Percentiles rank a stretch among this genome's conserved stretches.
Conservation (phyloP, 2,888 invertebrate species). For the Metellina segmentata region DNA sequence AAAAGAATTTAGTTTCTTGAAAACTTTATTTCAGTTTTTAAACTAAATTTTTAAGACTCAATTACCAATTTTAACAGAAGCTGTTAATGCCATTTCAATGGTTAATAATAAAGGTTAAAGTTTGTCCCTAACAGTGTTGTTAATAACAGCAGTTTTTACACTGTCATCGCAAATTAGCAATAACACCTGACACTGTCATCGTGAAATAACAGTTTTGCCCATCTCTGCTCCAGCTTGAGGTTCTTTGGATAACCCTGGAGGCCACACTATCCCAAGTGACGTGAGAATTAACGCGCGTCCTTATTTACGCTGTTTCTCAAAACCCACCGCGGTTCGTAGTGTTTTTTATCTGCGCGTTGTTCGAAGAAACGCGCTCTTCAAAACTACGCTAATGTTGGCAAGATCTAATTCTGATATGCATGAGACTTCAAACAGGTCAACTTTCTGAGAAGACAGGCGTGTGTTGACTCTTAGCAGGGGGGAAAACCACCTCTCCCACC, state of each 20-base stretch:
- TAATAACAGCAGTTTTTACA: too few relatives aligned
- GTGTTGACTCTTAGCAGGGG: conserved; percentile 22
- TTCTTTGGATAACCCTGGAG: not conserved
- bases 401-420: not conserved
- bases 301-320: not conserved
- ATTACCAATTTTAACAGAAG: too few relatives aligned
- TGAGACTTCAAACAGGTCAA: conserved; percentile 4
- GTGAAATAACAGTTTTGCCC: too few relatives aligned
- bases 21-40: too few relatives aligned
- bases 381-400: not conserved
- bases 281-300: not conserved
- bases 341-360: not conserved
- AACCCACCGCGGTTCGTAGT: not conserved
- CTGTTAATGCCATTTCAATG: too few relatives aligned
- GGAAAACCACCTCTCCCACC: not conserved
- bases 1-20: too few relatives aligned
- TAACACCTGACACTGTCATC: too few relatives aligned
- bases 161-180: too few relatives aligned
- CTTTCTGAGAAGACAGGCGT: not conserved
- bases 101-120: too few relatives aligned
- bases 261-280: not conserved
- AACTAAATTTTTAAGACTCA: too few relatives aligned
- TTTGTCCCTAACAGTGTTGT: too few relatives aligned
- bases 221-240: too few relatives aligned
- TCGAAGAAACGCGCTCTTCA: not conserved